Evolutionary conservation across 2,797 vertebrate genomes (phyloP), one percentile per base, ranked within the genome.

Genomic region (Steatocranus sp.): DNA sequence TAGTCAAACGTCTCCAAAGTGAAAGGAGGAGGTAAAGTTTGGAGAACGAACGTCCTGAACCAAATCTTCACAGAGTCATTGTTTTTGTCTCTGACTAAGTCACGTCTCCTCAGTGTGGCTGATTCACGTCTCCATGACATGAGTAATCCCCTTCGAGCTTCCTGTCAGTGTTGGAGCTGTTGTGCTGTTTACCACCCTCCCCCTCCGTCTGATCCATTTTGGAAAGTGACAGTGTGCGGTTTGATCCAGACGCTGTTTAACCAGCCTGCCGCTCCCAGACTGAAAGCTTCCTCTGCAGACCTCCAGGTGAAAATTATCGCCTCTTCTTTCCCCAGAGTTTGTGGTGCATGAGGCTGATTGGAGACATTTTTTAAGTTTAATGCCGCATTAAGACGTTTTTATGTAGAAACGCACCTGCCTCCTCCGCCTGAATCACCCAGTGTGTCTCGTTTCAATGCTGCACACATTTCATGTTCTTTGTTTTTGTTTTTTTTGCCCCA

Each of bases 151-250:
- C 1, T 70, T 27, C 6, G 15, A 61, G 68, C 78, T 76, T 83
- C 76, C 73, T 73, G 82, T 87, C 15, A 4, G 41, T 0, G 78
- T 5, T 63, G 20, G 84, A 73, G 63, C 63, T 61, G 32, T 32
- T 20, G 75, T 25, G 41, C 23, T 15, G 30, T 81, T 79, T 25
- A 6, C 9, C 27, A 1, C 58, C n/a, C 58, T 12, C 58, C 18
- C 32, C 48, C 83, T 87, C 76, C 3, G 38, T 78, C 27, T 76
- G 78, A 89, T 89, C 87, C 86, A 83, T 83, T 82, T 86, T 83
- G 80, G 75, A 86, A 51, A 78, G 75, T 75, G 82, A 43, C 79
- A 81, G 79, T 34, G 17, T 82, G 84, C n/a, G 0, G 83, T 83
- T 0, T 76, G 73, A 76, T 83, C 20, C 86, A 82, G 86, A 73